Base-by-base conservation (phyloP, 2,888 invertebrate genomes). In the Acleris emargana region DNA sequence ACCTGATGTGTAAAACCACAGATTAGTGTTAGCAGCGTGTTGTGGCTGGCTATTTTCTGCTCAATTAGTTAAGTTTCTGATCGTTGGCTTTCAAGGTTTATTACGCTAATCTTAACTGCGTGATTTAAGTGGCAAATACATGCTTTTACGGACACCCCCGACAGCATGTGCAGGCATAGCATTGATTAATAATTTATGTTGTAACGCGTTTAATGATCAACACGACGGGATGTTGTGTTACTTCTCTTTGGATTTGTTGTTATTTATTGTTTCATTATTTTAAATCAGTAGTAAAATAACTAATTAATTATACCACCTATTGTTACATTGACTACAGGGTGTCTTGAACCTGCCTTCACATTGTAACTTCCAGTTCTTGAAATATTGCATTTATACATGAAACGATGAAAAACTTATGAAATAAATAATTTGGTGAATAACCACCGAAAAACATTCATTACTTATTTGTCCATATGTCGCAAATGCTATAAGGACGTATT, bases 1-100 rank as follows among this genome's bases (percentile, higher is more conserved):
- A 76, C 72, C 67, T 72, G 58, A 68, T 71, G 74, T 73, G 75
- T 67, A 69, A 77, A 77, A 76, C 73, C 73, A 67, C 73, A 74
- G 72, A 73, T 75, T 74, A 73, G 74, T 71, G 70, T 71, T 71
- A 68, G 67, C 71, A 69, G 67, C 69, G 68, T 68, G 70, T 72
- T 72, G 69, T 61, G 70, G 68, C 69, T 69, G 68, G 71, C 63
- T 73, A 73, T 79, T 81, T 79, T 80, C 77, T 73, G 76, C 75
- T 75, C 75, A 74, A 73, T 76, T 76, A 73, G 70, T 54, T 58
- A 55, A 17, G 53, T 58, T 63, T 62, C 53, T 55, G 61, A 69
- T 69, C 63, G 61, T 68, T 72, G 66, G 69, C 70, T 73, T 76
- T 72, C 68, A 49, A 71, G 64, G 69, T 64, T 72, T 74, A 71